Conservation (phyloP, 2,888 invertebrate genomes). For the Chloroclystis v-ata region DNA sequence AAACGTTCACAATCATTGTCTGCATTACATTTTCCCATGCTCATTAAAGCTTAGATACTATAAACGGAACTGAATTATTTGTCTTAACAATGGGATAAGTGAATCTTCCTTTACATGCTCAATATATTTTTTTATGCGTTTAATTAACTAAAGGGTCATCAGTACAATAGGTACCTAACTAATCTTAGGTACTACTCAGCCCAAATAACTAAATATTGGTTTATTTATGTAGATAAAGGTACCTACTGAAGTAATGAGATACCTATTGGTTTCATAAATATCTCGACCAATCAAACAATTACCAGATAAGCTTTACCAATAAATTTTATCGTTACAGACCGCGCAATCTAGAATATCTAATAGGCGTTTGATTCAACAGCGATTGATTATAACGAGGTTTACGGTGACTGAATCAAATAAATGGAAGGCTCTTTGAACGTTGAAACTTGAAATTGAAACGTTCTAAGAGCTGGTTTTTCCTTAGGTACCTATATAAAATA, state of each 20-base stretch:
- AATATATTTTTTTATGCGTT: constrained; percentile 4
- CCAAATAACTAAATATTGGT: no score
- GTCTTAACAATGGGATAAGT: constrained; percentile 46
- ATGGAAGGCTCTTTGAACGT: background rate
- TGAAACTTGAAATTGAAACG: no score
- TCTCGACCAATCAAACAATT: constrained; percentile 33
- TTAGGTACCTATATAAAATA: no score
- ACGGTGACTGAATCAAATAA: background rate
- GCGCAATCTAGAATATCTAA: constrained; percentile 57
- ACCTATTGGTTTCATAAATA: constrained; percentile 19
- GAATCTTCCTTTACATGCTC: constrained; percentile 10
- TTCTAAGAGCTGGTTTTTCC: no score
- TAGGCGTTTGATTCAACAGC: constrained; percentile 42
- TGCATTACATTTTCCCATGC: constrained; percentile 17
- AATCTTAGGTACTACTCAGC: no score
- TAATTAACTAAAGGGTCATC: background rate
- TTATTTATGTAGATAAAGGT: no score
- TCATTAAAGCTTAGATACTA: constrained; percentile 11
- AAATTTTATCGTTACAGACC: constrained; percentile 38
- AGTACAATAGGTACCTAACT: background rate
- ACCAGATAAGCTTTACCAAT: constrained; percentile 34
- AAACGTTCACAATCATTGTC: background rate
- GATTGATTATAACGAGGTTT: constrained; percentile 1
- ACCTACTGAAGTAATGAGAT: constrained; percentile 15
- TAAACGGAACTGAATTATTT: constrained; percentile 55